These are phyloP conservation scores for Arizona elegans DNA, from an alignment of 2,113 vertebrate species.

Conservation along the genomic window DNA sequence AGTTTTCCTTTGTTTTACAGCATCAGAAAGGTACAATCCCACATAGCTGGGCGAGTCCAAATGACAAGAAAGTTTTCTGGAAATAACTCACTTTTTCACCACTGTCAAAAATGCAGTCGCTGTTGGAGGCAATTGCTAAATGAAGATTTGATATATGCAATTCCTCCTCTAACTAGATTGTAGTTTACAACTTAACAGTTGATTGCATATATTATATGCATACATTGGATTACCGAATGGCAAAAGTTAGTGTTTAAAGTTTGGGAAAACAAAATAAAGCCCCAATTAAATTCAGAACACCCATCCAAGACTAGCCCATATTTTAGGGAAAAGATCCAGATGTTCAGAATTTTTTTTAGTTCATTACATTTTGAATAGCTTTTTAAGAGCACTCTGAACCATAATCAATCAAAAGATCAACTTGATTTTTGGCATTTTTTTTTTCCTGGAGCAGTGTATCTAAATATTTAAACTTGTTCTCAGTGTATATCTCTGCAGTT, in stretches of 20 bases:
- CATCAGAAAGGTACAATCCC: background rate
- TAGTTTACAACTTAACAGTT: background rate
- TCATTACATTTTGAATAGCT: background rate
- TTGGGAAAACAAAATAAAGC: background rate
- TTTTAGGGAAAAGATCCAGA: background rate
- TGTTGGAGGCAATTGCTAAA: background rate
- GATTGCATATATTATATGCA: background rate
- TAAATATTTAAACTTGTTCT: background rate
- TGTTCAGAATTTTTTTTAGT: background rate
- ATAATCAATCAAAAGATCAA: background rate
- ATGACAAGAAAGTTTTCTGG: background rate
- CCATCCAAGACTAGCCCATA: background rate
- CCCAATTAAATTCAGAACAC: background rate
- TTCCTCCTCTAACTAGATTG: background rate
- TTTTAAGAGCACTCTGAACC: background rate
- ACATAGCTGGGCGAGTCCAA: background rate
- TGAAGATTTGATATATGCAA: background rate
- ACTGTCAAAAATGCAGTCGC: background rate
- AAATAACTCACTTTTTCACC: background rate
- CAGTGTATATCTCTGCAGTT: background rate
- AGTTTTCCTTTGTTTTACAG: background rate
- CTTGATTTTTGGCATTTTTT: background rate
- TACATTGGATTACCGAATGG: background rate
- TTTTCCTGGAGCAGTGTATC: background rate
- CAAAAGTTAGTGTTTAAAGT: background rate